These are phyloP conservation scores for Euschistus heros DNA, from an alignment of 1,140 invertebrate species.

Conservation along the genomic window DNA sequence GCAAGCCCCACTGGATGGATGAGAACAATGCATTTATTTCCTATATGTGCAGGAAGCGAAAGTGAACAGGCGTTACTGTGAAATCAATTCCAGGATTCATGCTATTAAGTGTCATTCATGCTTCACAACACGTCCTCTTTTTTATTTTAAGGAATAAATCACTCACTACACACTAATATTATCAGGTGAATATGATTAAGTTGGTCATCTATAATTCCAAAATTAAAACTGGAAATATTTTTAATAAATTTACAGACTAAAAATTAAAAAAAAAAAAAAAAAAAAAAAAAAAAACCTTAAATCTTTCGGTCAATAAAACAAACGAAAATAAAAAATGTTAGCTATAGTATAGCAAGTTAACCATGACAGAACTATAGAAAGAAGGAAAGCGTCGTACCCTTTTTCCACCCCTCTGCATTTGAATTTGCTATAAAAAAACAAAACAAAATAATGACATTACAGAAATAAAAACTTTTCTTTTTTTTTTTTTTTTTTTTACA, in stretches of 20 bases:
- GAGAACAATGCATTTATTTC: too few species aligned
- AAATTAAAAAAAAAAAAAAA: slow-evolving; percentile 5
- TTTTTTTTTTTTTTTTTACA: too few species aligned
- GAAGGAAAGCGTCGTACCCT: slow-evolving; percentile 38
- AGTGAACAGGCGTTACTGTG: slow-evolving; percentile 12
- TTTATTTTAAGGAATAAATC: background rate
- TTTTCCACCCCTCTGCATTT: slow-evolving; percentile 45
- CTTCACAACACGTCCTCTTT: background rate
- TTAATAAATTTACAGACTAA: background rate
- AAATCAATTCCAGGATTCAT: slow-evolving; percentile 14
- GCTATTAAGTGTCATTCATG: slow-evolving; percentile 7
- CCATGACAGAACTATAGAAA: background rate
- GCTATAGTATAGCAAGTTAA: background rate
- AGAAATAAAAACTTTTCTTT: too few species aligned
- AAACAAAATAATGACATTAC: slow-evolving; percentile 24
- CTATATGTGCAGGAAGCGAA: slow-evolving; percentile 1
- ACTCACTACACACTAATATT: background rate
- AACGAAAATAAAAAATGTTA: background rate
- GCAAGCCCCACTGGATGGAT: too few species aligned
- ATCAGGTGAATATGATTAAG: background rate
- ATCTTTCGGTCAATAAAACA: background rate
- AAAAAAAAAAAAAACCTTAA: background rate
- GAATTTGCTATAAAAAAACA: slow-evolving; percentile 40
- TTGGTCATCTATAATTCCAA: background rate
- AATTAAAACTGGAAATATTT: background rate